Conservation (phyloP, 2,113 vertebrate species). For the Neolamprologus falcicula region DNA sequence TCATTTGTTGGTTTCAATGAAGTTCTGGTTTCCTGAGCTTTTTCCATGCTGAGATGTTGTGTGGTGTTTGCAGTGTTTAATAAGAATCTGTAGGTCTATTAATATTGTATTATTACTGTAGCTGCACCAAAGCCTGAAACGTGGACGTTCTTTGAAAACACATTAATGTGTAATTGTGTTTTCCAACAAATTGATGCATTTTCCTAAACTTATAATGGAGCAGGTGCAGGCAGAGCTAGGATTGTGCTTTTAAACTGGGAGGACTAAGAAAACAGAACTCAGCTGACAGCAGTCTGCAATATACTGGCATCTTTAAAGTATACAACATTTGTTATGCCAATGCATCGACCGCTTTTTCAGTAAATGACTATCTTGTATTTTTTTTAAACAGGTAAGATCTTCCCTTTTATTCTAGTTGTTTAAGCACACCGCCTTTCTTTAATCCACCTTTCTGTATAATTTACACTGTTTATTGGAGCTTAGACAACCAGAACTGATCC, state of each 20-base stretch:
- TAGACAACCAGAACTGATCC: background rate
- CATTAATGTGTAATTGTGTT: background rate
- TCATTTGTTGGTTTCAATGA: background rate
- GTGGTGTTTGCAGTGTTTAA: background rate
- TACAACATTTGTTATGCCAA: background rate
- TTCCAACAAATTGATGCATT: background rate
- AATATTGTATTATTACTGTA: background rate
- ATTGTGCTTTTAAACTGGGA: background rate
- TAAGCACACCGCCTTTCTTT: background rate
- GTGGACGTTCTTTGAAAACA: background rate
- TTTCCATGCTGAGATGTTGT: background rate
- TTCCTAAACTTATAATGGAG: background rate
- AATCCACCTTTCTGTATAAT: background rate
- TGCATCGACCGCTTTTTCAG: fast-evolving
- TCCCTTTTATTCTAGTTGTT: background rate
- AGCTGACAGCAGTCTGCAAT: background rate
- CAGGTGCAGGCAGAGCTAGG: background rate
- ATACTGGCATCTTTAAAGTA: background rate
- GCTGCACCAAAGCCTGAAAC: background rate
- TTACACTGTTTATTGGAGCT: background rate
- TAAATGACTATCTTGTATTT: background rate
- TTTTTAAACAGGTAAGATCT: background rate
- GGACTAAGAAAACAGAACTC: background rate
- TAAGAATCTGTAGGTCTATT: background rate
- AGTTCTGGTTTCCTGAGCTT: background rate